Base-by-base conservation (phyloP, 2,797 vertebrate genomes). In the Crax fasciolata region DNA sequence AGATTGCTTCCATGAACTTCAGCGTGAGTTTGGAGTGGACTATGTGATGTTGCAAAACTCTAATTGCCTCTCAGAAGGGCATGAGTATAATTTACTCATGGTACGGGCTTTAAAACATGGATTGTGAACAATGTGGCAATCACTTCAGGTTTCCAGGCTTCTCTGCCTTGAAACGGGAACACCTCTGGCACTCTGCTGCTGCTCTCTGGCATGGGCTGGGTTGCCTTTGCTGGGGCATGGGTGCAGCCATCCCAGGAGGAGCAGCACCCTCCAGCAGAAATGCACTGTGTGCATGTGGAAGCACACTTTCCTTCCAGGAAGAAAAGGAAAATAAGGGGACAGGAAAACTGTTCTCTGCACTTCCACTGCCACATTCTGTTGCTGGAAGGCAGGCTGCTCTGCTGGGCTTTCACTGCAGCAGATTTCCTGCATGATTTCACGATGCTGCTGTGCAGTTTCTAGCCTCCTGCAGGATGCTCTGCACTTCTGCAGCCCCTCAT, bases 1-100 rank as follows among this genome's bases (percentile, higher is more conserved):
- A 85, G 68, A 94, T 94, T 89, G 76, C 94, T 93, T 94, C 61
- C 61, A 85, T 74, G 68, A 58, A 32, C 70, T 93, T 80, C 58
- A 86, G 58, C 3, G 11, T 49, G 66, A 90, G 43, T 86, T 93
- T 93, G 85, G 83, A 52, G 10, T 84, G 87, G 62, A 39, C 21
- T 62, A 8, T 46, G 38, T 30, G 79, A 51, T 58, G 30, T 73
- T 94, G 35, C 82, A 81, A 70, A 93, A 84, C 70, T 32, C 13
- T 38, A 49, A 91, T 73, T 61, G 76, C 55, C n/a, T 94, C 62
- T 75, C 48, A 46, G 62, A 92, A 88, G 51, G 30, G 61, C 24
- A 16, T 0, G 18, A 85, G 76, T 35, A 32, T 67, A 73, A 88
- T 24, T 93, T 84, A 61, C 8, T 81, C 25, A 13, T 6, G 25